phyloP scores from a whole-genome alignment of 2,888 invertebrate genomes.

The Drosophila picticornis region DNA sequence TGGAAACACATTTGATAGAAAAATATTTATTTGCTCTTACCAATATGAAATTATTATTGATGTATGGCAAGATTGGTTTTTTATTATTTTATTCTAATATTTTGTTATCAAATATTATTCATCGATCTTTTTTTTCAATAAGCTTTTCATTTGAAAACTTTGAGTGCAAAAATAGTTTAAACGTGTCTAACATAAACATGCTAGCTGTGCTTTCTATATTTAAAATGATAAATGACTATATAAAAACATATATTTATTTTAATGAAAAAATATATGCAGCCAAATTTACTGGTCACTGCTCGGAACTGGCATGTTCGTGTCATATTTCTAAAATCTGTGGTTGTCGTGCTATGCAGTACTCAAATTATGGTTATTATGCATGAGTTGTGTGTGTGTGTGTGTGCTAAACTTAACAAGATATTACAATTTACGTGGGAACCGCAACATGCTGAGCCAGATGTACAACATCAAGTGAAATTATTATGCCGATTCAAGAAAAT shows the following conservation, averaged over 20 bases:
- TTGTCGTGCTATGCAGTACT: conserved; percentile 56
- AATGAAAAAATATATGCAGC: conserved; percentile 55
- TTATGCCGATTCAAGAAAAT: background rate
- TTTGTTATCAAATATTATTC: background rate
- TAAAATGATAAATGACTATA: conserved; percentile 14
- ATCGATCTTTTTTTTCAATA: background rate
- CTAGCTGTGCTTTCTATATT: conserved; percentile 2
- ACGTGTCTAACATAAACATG: background rate
- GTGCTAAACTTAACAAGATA: conserved; percentile 21
- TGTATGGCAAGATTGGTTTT: background rate
- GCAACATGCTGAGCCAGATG: conserved; percentile 38
- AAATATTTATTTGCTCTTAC: background rate
- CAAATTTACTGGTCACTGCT: conserved; percentile 44
- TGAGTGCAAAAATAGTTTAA: conserved; percentile 1
- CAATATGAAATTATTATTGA: background rate
- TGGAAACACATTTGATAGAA: background rate
- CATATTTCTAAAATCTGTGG: conserved; percentile 73
- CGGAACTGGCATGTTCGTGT: conserved; percentile 52
- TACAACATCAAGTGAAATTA: conserved; percentile 7
- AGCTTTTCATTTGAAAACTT: background rate
- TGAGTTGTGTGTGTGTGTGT: background rate
- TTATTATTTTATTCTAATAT: background rate
- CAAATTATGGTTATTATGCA: conserved; percentile 53
- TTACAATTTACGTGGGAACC: conserved; percentile 26
- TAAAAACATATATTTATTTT: conserved; percentile 26